Evolutionary conservation across 2,113 vertebrate genomes (phyloP).

Genomic region (Ornithorhynchus anatinus): DNA sequence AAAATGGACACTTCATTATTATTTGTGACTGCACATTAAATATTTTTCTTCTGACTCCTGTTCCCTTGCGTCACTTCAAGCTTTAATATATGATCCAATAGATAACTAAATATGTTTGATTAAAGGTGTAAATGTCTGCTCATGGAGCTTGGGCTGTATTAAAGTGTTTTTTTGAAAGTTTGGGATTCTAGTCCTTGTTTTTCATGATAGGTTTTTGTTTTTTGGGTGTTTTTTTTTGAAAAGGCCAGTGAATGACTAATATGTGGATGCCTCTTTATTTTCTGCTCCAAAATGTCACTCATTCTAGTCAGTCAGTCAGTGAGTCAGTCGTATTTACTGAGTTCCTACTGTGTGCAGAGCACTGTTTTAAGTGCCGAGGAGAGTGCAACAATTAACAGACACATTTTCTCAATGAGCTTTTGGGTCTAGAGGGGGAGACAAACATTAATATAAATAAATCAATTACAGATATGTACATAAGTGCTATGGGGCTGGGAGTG

Average conservation of each 20-base stretch:
- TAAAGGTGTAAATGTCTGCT: constrained; percentile 48
- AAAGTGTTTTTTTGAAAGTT: constrained; percentile 30
- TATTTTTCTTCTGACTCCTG: constrained; percentile 49
- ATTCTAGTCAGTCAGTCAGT: no score
- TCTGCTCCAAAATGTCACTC: constrained; percentile 8
- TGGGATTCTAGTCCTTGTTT: constrained; percentile 21
- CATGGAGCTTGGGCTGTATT: constrained; percentile 7
- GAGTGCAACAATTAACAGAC: no score
- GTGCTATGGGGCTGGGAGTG: no score
- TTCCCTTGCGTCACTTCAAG: constrained; percentile 25
- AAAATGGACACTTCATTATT: constrained; percentile 46
- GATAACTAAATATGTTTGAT: constrained; percentile 52
- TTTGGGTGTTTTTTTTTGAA: constrained; percentile 15
- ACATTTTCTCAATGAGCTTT: no score
- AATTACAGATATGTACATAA: no score
- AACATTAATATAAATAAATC: no score
- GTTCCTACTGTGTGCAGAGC: no score
- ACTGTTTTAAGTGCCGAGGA: no score
- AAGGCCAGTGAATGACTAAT: constrained; percentile 25
- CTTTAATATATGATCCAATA: constrained; percentile 43
- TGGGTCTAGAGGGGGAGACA: no score
- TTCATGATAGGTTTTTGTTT: constrained; percentile 23
- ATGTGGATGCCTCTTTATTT: background rate
- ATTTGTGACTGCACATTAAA: constrained; percentile 37
- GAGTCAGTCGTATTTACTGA: no score